Conservation (phyloP, 2,113 vertebrate genomes). For the Atlantisia rogersi region DNA sequence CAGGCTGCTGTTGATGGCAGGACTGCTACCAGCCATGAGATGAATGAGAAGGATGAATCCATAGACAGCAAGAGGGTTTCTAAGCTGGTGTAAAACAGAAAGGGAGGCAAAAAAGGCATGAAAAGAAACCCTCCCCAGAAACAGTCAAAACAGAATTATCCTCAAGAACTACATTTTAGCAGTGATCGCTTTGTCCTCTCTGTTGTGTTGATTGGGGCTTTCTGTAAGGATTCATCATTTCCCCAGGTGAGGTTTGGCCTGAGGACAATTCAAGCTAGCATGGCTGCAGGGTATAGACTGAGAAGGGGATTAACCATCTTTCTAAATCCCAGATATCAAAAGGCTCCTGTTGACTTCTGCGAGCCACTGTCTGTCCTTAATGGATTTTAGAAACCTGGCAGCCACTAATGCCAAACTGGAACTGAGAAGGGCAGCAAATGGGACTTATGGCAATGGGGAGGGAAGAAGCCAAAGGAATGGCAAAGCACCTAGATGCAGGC, state of each 20-base stretch:
- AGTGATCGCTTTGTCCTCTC: not conserved
- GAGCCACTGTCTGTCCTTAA: not conserved
- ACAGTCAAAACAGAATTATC: not conserved
- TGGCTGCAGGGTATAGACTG: not conserved
- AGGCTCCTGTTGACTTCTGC: not conserved
- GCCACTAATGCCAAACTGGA: not conserved
- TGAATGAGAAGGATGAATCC: not conserved
- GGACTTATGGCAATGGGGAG: not conserved
- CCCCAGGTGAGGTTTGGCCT: not conserved
- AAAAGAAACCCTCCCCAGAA: not conserved
- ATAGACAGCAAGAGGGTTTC: not conserved
- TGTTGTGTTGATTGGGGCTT: not conserved
- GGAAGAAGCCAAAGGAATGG: not conserved
- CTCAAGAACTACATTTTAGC: not conserved
- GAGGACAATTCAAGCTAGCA: not conserved
- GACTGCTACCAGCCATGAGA: not conserved
- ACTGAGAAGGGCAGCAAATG: not conserved
- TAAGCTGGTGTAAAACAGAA: not conserved
- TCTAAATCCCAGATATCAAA: slow-evolving; percentile 13
- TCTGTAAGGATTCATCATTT: not conserved
- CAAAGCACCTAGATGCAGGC: not conserved
- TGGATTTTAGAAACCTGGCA: not conserved
- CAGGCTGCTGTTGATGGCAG: not conserved
- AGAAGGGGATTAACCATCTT: not conserved
- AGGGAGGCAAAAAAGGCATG: not conserved